These are phyloP conservation scores for Myoxocephalus aenaeus DNA, from an alignment of 2,797 vertebrate species.

Conservation along the genomic window DNA sequence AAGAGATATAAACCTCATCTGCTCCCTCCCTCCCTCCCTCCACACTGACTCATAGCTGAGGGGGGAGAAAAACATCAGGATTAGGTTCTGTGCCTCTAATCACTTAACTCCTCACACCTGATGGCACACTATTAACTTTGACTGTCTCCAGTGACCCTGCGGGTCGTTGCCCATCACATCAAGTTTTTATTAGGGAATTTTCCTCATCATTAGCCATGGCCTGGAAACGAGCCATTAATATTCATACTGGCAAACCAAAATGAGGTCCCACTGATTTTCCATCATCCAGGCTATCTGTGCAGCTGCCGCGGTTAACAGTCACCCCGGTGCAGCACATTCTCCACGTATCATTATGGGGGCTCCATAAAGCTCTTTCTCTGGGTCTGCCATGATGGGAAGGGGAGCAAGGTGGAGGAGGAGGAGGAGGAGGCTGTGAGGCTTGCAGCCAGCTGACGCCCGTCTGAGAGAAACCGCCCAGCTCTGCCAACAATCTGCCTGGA, in stretches of 20 bases:
- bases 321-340: slow-evolving; percentile 70
- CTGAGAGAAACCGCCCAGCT: slow-evolving; percentile 63
- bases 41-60: slow-evolving; percentile 59
- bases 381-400: slow-evolving; percentile 63
- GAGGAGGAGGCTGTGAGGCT: slow-evolving; percentile 45
- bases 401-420: slow-evolving; percentile 60
- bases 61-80: slow-evolving; percentile 77
- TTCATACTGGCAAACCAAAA: slow-evolving; percentile 83
- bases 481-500: slow-evolving; percentile 78
- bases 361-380: slow-evolving; percentile 64
- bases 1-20: slow-evolving; percentile 68
- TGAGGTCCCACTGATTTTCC: slow-evolving; percentile 83
- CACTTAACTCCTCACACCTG: slow-evolving; percentile 86
- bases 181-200: slow-evolving; percentile 90
- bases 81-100: slow-evolving; percentile 84
- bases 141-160: slow-evolving; percentile 85
- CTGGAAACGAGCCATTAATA: slow-evolving; percentile 87
- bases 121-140: slow-evolving; percentile 88
- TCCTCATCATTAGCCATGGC: slow-evolving; percentile 87
- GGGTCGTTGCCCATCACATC: slow-evolving; percentile 88
- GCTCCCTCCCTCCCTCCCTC: slow-evolving; percentile 32
- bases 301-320: slow-evolving; percentile 80
- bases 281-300: slow-evolving; percentile 80
- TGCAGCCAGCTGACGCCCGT: slow-evolving; percentile 69
- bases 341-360: slow-evolving; percentile 77